Evolutionary conservation across 2,888 invertebrate species (phyloP).

Genomic region (Leucoptera coffeella): DNA sequence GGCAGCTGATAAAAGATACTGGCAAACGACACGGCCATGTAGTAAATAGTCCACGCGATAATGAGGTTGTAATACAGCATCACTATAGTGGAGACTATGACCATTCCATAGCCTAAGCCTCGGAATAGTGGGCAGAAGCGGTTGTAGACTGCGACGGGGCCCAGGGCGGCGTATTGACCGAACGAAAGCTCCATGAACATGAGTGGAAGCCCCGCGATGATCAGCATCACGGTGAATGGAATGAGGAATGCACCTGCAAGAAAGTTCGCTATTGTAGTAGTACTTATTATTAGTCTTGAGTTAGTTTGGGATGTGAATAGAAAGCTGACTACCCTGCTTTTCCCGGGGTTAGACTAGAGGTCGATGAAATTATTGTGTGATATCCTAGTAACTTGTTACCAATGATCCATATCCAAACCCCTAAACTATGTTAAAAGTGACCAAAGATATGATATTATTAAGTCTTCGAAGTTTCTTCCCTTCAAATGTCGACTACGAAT

Average conservation of each 20-base stretch:
- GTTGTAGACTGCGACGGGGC: conserved; percentile 74
- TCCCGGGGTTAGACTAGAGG: no score
- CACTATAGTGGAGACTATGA: conserved; percentile 67
- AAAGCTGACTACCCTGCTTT: no score
- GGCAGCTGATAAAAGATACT: conserved; percentile 61
- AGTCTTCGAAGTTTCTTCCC: no score
- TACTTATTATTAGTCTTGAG: no score
- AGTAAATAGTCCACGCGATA: conserved; percentile 73
- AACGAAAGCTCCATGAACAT: conserved; percentile 84
- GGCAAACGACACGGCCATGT: conserved; percentile 57
- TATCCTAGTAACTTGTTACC: neutral
- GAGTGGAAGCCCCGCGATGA: conserved; percentile 72
- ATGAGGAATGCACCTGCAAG: conserved; percentile 72
- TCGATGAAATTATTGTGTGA: conserved; percentile 1
- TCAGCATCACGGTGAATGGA: conserved; percentile 74
- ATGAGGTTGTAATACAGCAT: conserved; percentile 73
- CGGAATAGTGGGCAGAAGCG: conserved; percentile 73
- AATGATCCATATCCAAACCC: no score
- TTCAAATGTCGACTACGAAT: no score
- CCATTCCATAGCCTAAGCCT: conserved; percentile 70
- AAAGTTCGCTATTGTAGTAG: conserved; percentile 1
- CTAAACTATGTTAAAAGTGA: no score
- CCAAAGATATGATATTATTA: no score
- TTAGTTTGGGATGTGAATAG: no score
- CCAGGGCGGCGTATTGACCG: conserved; percentile 74